These are phyloP conservation scores for Netelia melanura DNA, from an alignment of 2,888 invertebrate species.

Conservation along the genomic window DNA sequence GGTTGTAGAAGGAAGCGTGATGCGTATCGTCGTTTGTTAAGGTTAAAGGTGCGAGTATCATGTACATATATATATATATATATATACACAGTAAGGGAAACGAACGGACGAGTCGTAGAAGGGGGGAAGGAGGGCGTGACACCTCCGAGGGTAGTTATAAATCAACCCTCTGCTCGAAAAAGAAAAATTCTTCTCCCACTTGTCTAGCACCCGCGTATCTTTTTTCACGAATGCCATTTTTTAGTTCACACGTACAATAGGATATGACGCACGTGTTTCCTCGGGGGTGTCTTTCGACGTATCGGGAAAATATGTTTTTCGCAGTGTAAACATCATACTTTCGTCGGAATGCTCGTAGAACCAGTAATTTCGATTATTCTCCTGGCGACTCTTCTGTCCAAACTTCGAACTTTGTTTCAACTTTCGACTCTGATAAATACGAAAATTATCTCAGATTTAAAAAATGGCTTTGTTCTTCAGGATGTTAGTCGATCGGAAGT, in stretches of 20 bases:
- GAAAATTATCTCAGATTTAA: background rate
- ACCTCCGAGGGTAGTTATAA: conserved; percentile 26
- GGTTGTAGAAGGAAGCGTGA: background rate
- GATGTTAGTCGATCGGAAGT: conserved; percentile 19
- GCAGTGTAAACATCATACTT: background rate
- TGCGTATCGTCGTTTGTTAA: conserved; percentile 19
- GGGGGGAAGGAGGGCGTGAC: background rate
- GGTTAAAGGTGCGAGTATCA: conserved; percentile 3
- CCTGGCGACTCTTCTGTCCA: background rate
- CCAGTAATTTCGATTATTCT: background rate
- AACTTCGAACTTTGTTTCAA: too few relatives aligned
- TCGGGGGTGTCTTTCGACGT: conserved; percentile 11
- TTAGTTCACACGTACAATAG: background rate
- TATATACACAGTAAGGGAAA: background rate
- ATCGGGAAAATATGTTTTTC: background rate
- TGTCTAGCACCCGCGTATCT: background rate
- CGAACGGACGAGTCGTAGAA: background rate
- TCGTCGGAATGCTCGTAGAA: background rate
- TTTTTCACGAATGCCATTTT: background rate
- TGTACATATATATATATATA: background rate
- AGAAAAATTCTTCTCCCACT: background rate
- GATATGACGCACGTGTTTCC: conserved; percentile 2
- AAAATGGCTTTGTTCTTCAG: background rate
- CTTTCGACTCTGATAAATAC: background rate
- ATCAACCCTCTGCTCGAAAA: background rate